Conservation (phyloP, 2,797 vertebrate species). For the Artibeus jamaicensis region DNA sequence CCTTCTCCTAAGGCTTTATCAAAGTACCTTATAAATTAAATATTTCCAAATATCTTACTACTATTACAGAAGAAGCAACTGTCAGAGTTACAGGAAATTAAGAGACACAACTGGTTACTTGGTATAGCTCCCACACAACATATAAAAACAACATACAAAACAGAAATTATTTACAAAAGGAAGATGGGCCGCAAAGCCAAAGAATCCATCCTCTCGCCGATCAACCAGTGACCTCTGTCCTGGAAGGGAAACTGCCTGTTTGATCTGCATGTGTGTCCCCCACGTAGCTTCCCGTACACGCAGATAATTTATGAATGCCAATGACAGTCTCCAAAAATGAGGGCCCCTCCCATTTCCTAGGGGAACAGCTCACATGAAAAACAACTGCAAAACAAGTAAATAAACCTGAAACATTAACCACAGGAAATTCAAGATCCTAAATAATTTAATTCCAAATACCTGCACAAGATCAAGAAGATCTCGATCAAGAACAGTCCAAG, state of each 20-base stretch:
- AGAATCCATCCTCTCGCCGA: background rate
- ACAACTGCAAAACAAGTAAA: background rate
- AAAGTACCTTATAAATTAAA: conserved; percentile 9
- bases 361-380: background rate
- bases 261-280: background rate
- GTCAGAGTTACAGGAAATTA: background rate
- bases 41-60: background rate
- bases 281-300: background rate
- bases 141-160: background rate
- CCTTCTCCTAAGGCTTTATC: background rate
- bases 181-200: background rate
- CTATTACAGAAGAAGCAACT: background rate
- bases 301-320: background rate
- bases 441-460: background rate
- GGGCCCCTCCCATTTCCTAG: background rate
- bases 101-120: background rate
- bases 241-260: background rate
- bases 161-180: background rate
- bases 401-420: background rate
- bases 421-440: conserved; percentile 4
- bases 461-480: background rate
- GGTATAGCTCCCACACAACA: background rate
- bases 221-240: background rate
- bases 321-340: background rate
- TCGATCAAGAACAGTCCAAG: background rate